These are phyloP conservation scores for Akabosia matsudoensis DNA, from an alignment of 1,140 invertebrate species.

Conservation along the genomic window DNA sequence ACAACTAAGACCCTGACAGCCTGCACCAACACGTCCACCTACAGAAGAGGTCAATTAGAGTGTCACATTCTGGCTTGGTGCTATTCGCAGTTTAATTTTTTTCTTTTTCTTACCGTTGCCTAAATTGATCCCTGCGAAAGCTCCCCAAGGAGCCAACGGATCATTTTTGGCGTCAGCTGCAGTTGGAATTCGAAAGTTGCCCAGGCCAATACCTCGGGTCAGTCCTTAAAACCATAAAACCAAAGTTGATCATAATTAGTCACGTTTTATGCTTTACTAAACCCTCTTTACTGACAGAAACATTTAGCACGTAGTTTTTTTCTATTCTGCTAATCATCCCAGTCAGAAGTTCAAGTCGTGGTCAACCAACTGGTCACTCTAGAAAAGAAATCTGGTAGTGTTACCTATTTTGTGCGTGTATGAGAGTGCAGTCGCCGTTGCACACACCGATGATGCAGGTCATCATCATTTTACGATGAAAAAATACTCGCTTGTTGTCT, in stretches of 20 bases:
- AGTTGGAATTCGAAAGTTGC: slow-evolving; percentile 24
- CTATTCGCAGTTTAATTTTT: background rate
- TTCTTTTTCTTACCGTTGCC: slow-evolving; percentile 15
- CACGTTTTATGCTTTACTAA: background rate
- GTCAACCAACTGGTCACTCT: slow-evolving; percentile 16
- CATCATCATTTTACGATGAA: no score
- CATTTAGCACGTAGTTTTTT: no score
- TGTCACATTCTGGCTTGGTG: background rate
- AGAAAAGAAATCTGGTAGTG: background rate
- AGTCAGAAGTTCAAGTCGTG: background rate
- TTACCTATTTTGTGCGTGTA: no score
- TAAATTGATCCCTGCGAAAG: slow-evolving; percentile 37
- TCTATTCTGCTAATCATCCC: no score
- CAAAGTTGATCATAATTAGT: background rate
- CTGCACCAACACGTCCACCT: slow-evolving; percentile 34
- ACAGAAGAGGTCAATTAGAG: background rate
- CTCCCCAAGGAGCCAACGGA: slow-evolving; percentile 33
- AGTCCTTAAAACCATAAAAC: slow-evolving; percentile 10
- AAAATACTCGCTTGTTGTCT: no score
- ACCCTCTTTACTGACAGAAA: no score
- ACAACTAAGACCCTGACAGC: slow-evolving; percentile 34
- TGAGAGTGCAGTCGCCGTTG: background rate
- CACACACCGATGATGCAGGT: background rate
- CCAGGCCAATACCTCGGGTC: slow-evolving; percentile 23
- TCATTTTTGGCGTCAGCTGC: slow-evolving; percentile 26